These are phyloP conservation scores for Schlechtendalia chinensis DNA, from an alignment of 1,140 invertebrate genomes.

Conservation along the genomic window DNA sequence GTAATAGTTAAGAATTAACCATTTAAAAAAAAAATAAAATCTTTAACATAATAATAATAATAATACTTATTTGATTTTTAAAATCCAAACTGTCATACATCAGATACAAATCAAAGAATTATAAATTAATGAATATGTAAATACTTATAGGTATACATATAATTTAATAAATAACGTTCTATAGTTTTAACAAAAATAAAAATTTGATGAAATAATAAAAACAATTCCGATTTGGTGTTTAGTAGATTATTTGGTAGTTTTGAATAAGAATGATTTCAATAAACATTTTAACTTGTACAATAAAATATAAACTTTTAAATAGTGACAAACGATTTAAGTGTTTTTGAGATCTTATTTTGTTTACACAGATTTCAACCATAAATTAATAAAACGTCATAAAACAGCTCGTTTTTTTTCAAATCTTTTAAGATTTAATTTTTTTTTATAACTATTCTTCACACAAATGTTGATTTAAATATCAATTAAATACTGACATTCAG, in stretches of 20 bases:
- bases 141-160: background rate
- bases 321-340: background rate
- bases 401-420: no score
- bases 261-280: background rate
- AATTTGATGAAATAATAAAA: background rate
- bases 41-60: no score
- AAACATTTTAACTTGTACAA: background rate
- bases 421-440: no score
- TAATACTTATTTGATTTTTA: background rate
- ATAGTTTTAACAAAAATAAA: conserved; percentile 28
- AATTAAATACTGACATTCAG: no score
- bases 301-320: background rate
- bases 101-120: no score
- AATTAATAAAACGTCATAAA: no score
- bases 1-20: background rate
- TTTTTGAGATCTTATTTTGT: conserved; percentile 24
- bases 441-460: no score
- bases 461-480: no score
- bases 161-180: background rate
- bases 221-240: background rate
- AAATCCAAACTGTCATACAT: background rate
- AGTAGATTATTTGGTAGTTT: background rate
- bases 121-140: no score
- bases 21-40: background rate
- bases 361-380: background rate